A percentile compares a stretch with the other conserved stretches of the same genome.
Evolutionary conservation across 37 sponge, comb jelly and placozoan species (phyloP).

Genomic region (Bolinopsis microptera): DNA sequence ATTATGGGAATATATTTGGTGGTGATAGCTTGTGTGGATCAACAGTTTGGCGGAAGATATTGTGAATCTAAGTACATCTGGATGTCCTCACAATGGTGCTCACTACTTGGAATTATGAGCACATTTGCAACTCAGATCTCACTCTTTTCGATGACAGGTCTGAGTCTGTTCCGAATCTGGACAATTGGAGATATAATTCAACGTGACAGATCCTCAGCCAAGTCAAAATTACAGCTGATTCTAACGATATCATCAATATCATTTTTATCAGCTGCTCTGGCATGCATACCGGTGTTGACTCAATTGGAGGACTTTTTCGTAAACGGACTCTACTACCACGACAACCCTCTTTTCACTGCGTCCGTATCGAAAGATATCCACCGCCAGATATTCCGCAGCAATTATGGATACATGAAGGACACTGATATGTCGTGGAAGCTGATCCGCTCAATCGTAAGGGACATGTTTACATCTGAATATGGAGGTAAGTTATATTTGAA

Average conservation of each 20-base stretch:
- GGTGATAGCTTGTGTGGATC: background rate
- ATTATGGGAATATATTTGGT: background rate
- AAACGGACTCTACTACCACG: constrained; percentile 13
- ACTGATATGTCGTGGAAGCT: background rate
- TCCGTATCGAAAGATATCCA: background rate
- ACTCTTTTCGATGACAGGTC: background rate
- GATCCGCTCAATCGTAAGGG: background rate
- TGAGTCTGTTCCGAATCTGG: background rate
- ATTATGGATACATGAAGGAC: background rate
- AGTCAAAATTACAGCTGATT: background rate
- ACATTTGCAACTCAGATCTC: background rate
- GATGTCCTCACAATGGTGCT: background rate
- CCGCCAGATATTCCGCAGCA: background rate
- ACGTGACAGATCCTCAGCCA: background rate
- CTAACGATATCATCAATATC: background rate
- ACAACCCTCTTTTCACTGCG: background rate
- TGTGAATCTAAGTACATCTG: background rate
- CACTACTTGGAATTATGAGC: background rate
- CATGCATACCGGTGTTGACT: background rate
- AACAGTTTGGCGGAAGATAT: background rate
- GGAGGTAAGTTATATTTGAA: no score
- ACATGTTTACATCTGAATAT: background rate
- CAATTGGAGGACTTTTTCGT: constrained; percentile 18
- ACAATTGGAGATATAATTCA: background rate
- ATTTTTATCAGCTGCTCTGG: background rate